Base-by-base conservation (phyloP, 92 coral and sea anemone species). In the Actinernus sp. region DNA sequence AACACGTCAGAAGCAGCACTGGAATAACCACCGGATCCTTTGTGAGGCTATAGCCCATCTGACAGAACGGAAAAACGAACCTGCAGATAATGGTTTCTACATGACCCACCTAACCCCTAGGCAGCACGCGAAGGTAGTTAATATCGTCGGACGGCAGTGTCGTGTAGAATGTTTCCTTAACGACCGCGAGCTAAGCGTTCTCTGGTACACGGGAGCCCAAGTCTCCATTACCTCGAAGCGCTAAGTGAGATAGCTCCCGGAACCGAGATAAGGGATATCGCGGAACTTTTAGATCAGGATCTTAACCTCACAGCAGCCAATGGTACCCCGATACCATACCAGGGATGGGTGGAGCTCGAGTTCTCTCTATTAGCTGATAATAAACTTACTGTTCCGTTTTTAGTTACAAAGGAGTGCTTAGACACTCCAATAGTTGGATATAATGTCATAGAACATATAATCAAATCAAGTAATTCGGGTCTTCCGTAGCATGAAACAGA, bases 181-280 rank as follows among this genome's bases (percentile, higher is more conserved):
- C 46, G 78, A 41, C 33, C 53, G 36, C 10, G 75, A 52, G 14
- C 20, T 76, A 34, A 57, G 59, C 18, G 76, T 73, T 47, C 49
- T 81, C 47, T 86, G 88, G 93, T 88, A 86, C 45, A 74, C 88
- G n/a, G 93, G 93, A 23, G 93, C 85, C 20, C 78, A 68, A 38
- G 86, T 79, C 46, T 76, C 86, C 0, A 79, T 78, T 48, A 69
- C 69, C 45, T 61, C 78, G 13, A 71, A 69, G 46, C 63, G 14
- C 30, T 67, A 22, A 23, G 68, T 24, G 52, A 27, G 21, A 20
- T 29, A 11, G 58, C 61, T 22, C 71, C 90, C 31, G 31, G 34
- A 11, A 18, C 23, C 26, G 38, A 68, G 34, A 66, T 73, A 13
- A 84, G 63, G 43, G 70, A 78, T 49, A 78, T 74, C 10, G 30